phyloP scores from a whole-genome alignment of 2,113 vertebrate genomes.

The Rattus rattus region DNA sequence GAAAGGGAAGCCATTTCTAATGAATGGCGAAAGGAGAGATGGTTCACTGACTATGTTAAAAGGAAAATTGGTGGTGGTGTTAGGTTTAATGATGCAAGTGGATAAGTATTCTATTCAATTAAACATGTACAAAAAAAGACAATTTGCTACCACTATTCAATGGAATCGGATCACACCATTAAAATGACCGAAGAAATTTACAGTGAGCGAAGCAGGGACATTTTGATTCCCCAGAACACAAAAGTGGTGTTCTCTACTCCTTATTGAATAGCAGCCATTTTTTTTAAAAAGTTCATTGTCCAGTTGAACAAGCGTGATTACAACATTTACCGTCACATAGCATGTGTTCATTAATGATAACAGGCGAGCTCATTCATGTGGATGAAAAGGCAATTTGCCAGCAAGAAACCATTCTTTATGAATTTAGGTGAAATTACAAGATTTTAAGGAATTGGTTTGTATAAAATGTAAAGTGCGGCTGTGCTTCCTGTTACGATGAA shows the following conservation, averaged over 20 bases:
- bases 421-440: conserved; percentile 7
- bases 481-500: background rate
- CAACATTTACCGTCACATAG: background rate
- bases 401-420: background rate
- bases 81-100: background rate
- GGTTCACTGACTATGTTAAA: background rate
- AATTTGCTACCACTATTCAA: conserved; percentile 5
- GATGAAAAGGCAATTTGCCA: conserved; percentile 38
- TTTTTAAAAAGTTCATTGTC: background rate
- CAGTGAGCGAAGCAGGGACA: background rate
- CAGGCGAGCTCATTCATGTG: background rate
- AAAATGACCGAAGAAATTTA: conserved; percentile 35
- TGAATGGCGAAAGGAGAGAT: background rate
- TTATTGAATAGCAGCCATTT: background rate
- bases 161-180: conserved; percentile 39
- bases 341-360: background rate
- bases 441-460: conserved; percentile 29
- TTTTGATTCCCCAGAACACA: conserved; percentile 41
- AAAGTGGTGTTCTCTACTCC: background rate
- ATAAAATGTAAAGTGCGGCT: background rate
- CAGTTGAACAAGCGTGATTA: background rate
- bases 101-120: conserved; percentile 23
- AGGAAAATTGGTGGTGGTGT: background rate
- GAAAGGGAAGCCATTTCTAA: background rate
- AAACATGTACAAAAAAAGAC: background rate